Evolutionary conservation across 2,113 vertebrate species (phyloP).

Genomic region (Xerus inauris): DNA sequence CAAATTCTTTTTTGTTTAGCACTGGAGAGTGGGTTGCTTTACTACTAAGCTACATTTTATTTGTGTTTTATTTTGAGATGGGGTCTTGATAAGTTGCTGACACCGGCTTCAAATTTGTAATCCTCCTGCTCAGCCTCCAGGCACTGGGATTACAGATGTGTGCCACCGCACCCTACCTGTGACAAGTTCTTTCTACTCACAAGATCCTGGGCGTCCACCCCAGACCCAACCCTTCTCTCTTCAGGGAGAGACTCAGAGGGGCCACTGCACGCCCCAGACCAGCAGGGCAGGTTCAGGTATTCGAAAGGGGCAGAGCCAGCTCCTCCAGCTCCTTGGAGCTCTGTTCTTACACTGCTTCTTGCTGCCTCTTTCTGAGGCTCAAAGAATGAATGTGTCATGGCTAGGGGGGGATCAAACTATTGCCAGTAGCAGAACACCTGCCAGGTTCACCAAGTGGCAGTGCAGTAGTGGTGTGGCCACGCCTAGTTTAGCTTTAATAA

Average conservation of each 20-base stretch:
- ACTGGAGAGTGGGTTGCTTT: too few species aligned
- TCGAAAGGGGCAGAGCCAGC: rapidly evolving
- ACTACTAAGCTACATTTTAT: too few species aligned
- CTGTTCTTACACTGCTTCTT: not conserved
- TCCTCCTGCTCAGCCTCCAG: too few species aligned
- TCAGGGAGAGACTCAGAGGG: not conserved
- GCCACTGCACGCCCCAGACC: rapidly evolving
- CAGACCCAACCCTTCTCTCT: rapidly evolving
- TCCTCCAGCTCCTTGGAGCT: not conserved
- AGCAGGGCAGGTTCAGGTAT: too few species aligned
- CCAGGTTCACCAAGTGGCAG: not conserved
- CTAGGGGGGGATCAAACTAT: rapidly evolving
- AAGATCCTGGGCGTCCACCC: rapidly evolving
- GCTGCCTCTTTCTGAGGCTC: not conserved
- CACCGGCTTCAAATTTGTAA: too few species aligned
- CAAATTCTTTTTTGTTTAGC: too few species aligned
- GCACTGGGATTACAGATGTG: too few species aligned
- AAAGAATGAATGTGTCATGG: not conserved
- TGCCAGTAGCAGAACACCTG: rapidly evolving
- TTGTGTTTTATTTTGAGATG: too few species aligned
- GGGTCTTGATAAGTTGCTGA: too few species aligned
- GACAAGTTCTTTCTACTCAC: not conserved
- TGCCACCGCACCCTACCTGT: too few species aligned
- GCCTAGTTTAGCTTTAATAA: not conserved
- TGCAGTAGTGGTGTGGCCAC: not conserved